Evolutionary conservation across 2,888 invertebrate species (phyloP).

Genomic region (Conops quadrifasciatus): DNA sequence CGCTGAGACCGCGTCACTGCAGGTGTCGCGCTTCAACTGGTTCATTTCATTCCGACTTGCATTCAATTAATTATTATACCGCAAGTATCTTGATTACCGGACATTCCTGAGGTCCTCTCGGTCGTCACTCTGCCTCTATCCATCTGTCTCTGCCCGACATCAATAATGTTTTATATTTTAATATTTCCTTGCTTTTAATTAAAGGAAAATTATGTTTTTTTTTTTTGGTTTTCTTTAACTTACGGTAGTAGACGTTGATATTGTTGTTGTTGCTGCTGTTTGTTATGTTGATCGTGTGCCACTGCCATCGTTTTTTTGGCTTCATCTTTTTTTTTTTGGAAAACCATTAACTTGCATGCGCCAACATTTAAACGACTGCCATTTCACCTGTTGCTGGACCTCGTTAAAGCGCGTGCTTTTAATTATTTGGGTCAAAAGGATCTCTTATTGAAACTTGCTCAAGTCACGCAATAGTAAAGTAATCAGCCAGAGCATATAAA

Average conservation of each 20-base stretch:
- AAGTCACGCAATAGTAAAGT: not conserved
- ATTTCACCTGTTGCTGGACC: conserved; percentile 25
- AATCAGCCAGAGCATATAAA: not conserved
- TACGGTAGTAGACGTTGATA: not conserved
- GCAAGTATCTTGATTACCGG: no score
- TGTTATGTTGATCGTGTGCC: not conserved
- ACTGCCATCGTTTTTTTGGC: no score
- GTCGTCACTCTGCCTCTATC: no score
- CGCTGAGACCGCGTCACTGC: conserved; percentile 34
- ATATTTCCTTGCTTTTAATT: conserved; percentile 48
- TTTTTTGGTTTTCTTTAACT: not conserved
- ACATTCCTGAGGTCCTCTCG: no score
- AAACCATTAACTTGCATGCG: not conserved
- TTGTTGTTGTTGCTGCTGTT: conserved; percentile 8
- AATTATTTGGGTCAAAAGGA: conserved; percentile 32
- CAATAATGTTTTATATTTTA: conserved; percentile 45
- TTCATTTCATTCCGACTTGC: no score
- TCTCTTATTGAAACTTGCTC: conserved; percentile 13
- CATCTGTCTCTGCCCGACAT: conserved; percentile 18
- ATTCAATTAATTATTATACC: no score
- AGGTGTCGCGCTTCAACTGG: conserved; percentile 47
- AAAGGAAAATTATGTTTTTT: conserved; percentile 32
- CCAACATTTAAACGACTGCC: conserved; percentile 24
- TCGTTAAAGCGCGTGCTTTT: conserved; percentile 17
- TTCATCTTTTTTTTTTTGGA: not conserved